Base-by-base conservation (phyloP, 2,888 invertebrate genomes). In the Adela reaumurella region DNA sequence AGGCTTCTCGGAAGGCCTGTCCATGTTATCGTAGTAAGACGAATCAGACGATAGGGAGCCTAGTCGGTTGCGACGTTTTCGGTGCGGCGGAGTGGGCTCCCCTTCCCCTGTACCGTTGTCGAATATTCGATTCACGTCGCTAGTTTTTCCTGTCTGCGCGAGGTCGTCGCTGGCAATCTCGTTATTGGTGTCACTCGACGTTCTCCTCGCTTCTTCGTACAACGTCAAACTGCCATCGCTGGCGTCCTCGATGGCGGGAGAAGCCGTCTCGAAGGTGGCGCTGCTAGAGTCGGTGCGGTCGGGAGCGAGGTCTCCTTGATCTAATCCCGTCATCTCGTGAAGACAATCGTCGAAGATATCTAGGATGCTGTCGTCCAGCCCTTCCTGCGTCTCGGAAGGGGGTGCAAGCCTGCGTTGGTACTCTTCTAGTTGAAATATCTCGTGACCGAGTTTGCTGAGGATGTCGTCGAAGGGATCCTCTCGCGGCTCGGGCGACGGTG, bases 301-400 rank as follows among this genome's bases (percentile, higher is more conserved):
- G 6, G 45, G 35, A 8, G 8, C 35, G 11, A 14, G 35, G 11
- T 29, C 45, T 6, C 28, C 16, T 18, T 16, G 16, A 2, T 29
- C 45, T n/a, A 18, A n/a, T 45, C 2, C 48, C 46, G 57, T 62
- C 67, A 74, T 71, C n/a, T 60, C 63, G 50, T 72, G 69, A 41
- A 80, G 58, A 55, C 77, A 80, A 59, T 77, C 70, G 59, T 80
- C 78, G 57, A 80, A 80, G 49, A 80, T 67, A 55, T 80, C 70
- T 28, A 80, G 63, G 53, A 80, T 74, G 57, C 77, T 76, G 19
- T 68, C 59, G 2, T 76, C 73, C 14, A 77, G 64, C 16, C 19
- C 19, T 53, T 69, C 68, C 49, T 47, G 43, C 2, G 65, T 60
- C 28, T 68, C 67, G 8, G 56, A 54, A 2, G 74, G 70, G 2